Evolutionary conservation across 2,113 vertebrate genomes (phyloP).

Genomic region (Cebidichthys violaceus): DNA sequence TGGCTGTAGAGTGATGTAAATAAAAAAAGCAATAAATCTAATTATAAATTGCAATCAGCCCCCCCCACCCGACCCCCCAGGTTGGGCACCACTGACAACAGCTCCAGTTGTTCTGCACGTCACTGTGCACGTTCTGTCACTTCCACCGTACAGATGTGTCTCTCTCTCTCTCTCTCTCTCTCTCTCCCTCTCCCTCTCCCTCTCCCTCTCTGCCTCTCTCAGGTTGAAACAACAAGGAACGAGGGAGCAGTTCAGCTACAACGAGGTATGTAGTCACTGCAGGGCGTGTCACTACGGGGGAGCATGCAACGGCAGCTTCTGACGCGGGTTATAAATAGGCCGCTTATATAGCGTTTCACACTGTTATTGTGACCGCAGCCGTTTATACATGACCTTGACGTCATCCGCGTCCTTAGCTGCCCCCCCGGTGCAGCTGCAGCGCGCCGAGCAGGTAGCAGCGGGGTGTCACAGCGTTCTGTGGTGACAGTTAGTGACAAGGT

Average conservation of each 20-base stretch:
- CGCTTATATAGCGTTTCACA: slow-evolving; percentile 61
- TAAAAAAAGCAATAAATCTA: neutral
- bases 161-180: too few species aligned
- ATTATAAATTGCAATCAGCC: neutral
- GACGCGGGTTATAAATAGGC: slow-evolving; percentile 58
- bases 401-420: slow-evolving; percentile 21
- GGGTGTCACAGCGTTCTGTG: slow-evolving; percentile 6
- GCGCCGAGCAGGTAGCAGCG: slow-evolving; percentile 23
- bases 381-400: slow-evolving; percentile 69
- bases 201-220: slow-evolving; percentile 46
- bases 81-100: neutral
- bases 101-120: neutral
- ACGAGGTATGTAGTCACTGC: slow-evolving; percentile 79
- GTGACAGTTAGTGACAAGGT: slow-evolving; percentile 23
- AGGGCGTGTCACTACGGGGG: slow-evolving; percentile 26
- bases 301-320: slow-evolving; percentile 51
- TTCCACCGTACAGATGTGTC: slow-evolving; percentile 25
- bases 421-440: slow-evolving; percentile 5
- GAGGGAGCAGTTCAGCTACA: slow-evolving; percentile 87
- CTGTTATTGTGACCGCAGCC: slow-evolving; percentile 49
- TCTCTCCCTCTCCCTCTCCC: too few species aligned
- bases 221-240: slow-evolving; percentile 88
- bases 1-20: neutral
- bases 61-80: neutral
- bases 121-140: neutral